Percentiles rank a stretch among this genome's conserved stretches.
Conservation (phyloP, 2,113 vertebrate species). For the Anas platyrhynchos region DNA sequence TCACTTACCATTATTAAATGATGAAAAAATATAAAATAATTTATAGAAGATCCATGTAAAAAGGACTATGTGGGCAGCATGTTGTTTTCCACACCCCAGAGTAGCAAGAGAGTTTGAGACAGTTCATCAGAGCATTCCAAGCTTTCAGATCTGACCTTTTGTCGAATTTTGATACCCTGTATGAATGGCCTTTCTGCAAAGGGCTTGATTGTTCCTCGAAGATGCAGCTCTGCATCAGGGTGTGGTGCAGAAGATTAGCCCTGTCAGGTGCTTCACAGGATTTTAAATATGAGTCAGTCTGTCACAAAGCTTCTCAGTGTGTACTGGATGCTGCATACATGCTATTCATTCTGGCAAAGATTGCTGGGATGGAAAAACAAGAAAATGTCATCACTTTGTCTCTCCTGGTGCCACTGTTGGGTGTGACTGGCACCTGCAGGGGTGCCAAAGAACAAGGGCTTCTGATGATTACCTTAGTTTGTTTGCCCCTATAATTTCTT, state of each 20-base stretch:
- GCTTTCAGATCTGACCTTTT: not conserved
- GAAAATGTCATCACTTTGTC: not conserved
- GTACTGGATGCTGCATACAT: not conserved
- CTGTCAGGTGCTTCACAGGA: not conserved
- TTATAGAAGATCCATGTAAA: not conserved
- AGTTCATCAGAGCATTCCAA: not conserved
- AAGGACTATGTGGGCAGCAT: not conserved
- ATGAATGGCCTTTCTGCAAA: conserved; percentile 23
- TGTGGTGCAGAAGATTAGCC: not conserved
- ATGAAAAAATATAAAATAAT: not conserved
- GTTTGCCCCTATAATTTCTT: not conserved
- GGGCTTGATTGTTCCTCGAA: not conserved
- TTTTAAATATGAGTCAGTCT: not conserved
- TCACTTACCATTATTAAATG: not conserved
- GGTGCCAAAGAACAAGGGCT: not conserved
- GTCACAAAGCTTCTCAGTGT: not conserved
- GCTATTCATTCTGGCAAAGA: not conserved
- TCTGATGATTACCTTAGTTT: not conserved
- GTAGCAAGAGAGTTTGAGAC: not conserved
- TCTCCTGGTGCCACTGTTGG: not conserved
- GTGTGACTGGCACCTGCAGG: not conserved
- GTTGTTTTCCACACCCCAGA: not conserved
- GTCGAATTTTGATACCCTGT: not conserved
- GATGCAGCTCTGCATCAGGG: not conserved
- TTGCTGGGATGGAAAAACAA: not conserved